These are phyloP conservation scores for Paragorgia papillata DNA, from an alignment of 92 coral and sea anemone genomes.

Conservation along the genomic window DNA sequence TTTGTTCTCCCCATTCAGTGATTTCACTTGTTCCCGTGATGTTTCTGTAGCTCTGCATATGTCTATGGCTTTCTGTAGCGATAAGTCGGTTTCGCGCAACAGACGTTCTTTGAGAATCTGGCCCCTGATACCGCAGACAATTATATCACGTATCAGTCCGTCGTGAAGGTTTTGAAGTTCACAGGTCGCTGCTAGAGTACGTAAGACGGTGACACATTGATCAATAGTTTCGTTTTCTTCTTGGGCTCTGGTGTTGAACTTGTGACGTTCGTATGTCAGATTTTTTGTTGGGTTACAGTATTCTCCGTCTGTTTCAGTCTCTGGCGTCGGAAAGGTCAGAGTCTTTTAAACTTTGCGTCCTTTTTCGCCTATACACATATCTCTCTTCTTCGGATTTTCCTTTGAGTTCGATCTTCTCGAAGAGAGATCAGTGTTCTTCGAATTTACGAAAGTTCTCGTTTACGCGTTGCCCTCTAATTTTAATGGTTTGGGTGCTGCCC, in stretches of 20 bases:
- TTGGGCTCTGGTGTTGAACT: slow-evolving; percentile 33
- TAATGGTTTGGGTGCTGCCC: too few relatives aligned
- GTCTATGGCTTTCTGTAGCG: slow-evolving; percentile 40
- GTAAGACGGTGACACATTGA: slow-evolving; percentile 38
- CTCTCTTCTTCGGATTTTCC: too few relatives aligned
- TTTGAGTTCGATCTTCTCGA: too few relatives aligned
- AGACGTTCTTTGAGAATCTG: slow-evolving; percentile 50
- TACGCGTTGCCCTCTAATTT: too few relatives aligned
- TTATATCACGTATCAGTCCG: slow-evolving; percentile 43
- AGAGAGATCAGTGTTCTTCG: too few relatives aligned
- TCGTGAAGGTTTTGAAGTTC: slow-evolving; percentile 23
- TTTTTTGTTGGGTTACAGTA: slow-evolving; percentile 41
- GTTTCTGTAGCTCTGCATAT: slow-evolving; percentile 58
- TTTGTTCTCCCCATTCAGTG: slow-evolving; percentile 16
- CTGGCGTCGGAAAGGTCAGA: too few relatives aligned
- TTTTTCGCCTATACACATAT: too few relatives aligned
- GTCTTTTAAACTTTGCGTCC: too few relatives aligned
- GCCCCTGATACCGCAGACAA: slow-evolving; percentile 44
- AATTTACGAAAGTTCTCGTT: too few relatives aligned
- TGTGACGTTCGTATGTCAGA: slow-evolving; percentile 37
- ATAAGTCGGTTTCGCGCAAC: slow-evolving; percentile 48
- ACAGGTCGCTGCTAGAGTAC: slow-evolving; percentile 26
- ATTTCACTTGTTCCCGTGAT: slow-evolving; percentile 44
- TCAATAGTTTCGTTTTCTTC: slow-evolving; percentile 18
- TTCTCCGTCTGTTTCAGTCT: too few relatives aligned